Evolutionary conservation across 2,113 vertebrate genomes (phyloP), one percentile per base, ranked within the genome.

Genomic region (Elachura formosa): DNA sequence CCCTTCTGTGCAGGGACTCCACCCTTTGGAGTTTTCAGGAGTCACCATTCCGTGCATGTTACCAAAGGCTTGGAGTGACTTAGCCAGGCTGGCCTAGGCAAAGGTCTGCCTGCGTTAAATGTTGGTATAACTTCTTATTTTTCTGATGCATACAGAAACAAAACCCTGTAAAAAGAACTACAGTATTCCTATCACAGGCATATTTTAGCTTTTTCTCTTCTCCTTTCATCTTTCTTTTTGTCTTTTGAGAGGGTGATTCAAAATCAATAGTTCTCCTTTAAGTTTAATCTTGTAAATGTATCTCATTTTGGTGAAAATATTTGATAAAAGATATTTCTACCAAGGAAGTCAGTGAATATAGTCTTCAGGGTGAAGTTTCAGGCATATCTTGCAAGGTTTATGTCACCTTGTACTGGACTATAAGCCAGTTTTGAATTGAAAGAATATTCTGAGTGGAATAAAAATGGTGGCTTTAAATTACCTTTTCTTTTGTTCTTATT

Each of bases 1-100:
- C 36, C 5, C 9, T 33, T 41, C 55, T 22, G 58, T 0, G 0
- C 2, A 4, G 20, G 10, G 29, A 7, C 23, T 38, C 5, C 13
- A 4, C 7, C 36, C 28, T 31, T 23, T 0, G 5, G 74, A 45
- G 15, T 4, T 41, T 51, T 41, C 71, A 36, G 45, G 61, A 31
- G 33, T 3, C 11, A 12, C 18, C 24, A 3, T 25, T 74, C 46
- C 72, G 34, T 59, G n/a, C 14, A 0, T 4, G 9, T 40, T 59
- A 41, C 25, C 40, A 48, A 28, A 77, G 46, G 7, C 11, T 15
- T 41, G 45, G 29, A 36, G 2, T 45, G 40, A 6, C 15, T 51
- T 38, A 36, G 15, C 18, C 18, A 33, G 29, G 33, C 46, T 79
- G 56, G 77, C 61, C 26, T n/a, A 31, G 33, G 45, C 21, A 40